Percentiles rank a stretch among this genome's conserved stretches.
phyloP scores from a whole-genome alignment of 2,888 invertebrate species.

The Darwinula stevensoni region DNA sequence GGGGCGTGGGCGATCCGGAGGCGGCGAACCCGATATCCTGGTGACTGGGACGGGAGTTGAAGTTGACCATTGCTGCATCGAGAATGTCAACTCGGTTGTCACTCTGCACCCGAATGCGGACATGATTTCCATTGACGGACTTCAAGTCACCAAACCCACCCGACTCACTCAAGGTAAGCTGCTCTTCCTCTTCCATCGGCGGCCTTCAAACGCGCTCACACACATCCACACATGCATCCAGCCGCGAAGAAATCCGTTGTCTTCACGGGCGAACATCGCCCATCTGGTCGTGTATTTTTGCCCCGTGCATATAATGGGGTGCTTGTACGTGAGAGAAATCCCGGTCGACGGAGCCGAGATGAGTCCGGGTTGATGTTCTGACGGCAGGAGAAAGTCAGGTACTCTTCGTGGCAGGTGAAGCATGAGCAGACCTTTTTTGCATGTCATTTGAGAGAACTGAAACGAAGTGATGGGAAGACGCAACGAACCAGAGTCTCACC shows the following conservation, averaged over 20 bases:
- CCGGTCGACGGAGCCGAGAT: no score
- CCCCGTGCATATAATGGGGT: no score
- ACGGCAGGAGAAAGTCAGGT: no score
- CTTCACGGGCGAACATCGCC: neutral
- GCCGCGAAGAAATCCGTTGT: neutral
- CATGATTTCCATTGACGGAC: slow-evolving; percentile 40
- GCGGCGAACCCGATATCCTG: slow-evolving; percentile 43
- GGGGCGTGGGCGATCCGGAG: slow-evolving; percentile 26
- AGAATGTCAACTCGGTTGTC: slow-evolving; percentile 46
- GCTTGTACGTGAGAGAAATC: no score
- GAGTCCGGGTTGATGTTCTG: no score
- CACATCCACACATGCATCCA: slow-evolving; percentile 3
- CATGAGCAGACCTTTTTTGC: no score
- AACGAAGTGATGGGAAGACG: no score
- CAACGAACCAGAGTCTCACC: no score
- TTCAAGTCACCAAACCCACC: slow-evolving; percentile 34
- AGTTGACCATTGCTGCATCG: slow-evolving; percentile 73
- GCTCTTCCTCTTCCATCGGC: no score
- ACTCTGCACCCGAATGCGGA: slow-evolving; percentile 44
- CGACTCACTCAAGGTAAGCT: slow-evolving; percentile 54
- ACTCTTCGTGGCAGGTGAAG: no score
- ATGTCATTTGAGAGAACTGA: no score
- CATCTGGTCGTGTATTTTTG: slow-evolving; percentile 3
- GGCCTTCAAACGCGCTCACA: no score
- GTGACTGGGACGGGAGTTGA: slow-evolving; percentile 60